Base-by-base conservation (phyloP, 2,113 vertebrate species). In the Osmerus mordax region DNA sequence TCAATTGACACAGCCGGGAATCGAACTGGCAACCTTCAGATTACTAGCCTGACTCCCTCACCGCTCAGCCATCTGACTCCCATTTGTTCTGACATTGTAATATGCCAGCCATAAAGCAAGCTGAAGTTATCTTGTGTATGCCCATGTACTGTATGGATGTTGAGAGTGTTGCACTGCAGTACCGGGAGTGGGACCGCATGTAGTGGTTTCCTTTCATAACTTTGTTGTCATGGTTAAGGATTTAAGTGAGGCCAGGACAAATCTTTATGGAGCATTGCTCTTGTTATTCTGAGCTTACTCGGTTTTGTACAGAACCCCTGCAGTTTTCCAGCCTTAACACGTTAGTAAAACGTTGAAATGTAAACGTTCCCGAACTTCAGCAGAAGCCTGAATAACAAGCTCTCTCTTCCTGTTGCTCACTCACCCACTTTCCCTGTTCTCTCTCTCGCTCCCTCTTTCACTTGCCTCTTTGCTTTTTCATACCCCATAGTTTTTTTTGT, bases 401-500 rank as follows among this genome's bases (percentile, higher is more conserved):
- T 64, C 1, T 12, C 11, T 16, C n/a, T 5, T 56, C 36, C 36
- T 41, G 36, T 41, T 41, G 36, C 36, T 41, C 36, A 9, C 36
- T 41, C 36, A 6, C 36, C 5, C n/a, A 0, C 14, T 15, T 14
- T 56, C 15, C 7, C 14, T 56, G 2, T 56, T 3, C 29, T 32
- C 29, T 32, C 3, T 32, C 29, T 32, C 29, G 2, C 29, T 32
- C 29, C 4, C 32, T 64, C 23, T 65, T 12, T 62, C 53, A 28
- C 59, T 52, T 25, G 21, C 28, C 23, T 32, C 3, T 72, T 80
- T 58, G 68, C 70, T 52, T 72, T 28, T 21, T 80, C 72, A 74
- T 62, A 72, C 69, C 47, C 60, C 36, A 19, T 61, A 54, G n/a
- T 80, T 70, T 72, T 74, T 80, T 79, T 23, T 23, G 11, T 25